phyloP scores from a whole-genome alignment of 2,888 invertebrate species.

The Xanthostigma xanthostigma region DNA sequence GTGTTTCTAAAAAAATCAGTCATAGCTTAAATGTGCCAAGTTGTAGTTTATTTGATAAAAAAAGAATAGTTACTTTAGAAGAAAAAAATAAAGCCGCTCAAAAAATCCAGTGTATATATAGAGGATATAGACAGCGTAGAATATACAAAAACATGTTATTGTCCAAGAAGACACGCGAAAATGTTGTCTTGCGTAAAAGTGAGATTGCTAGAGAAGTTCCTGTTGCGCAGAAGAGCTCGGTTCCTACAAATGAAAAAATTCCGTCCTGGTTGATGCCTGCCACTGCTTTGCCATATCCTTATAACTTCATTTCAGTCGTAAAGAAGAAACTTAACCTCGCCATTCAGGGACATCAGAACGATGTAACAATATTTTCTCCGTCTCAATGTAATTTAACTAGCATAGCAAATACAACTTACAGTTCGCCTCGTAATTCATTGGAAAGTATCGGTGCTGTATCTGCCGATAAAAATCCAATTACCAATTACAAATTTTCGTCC shows the following conservation, averaged over 20 bases:
- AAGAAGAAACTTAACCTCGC: constrained; percentile 34
- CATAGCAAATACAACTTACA: too few species aligned
- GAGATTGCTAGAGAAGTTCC: constrained; percentile 3
- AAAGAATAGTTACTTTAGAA: too few species aligned
- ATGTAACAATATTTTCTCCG: too few species aligned
- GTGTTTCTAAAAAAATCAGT: too few species aligned
- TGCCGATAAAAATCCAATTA: too few species aligned
- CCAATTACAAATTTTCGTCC: too few species aligned
- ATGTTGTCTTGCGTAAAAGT: constrained; percentile 3
- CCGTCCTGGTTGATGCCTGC: constrained; percentile 27
- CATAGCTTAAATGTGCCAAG: too few species aligned
- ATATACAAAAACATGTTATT: constrained; percentile 6
- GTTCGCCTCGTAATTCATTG: too few species aligned
- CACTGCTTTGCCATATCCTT: constrained; percentile 34
- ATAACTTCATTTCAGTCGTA: constrained; percentile 43
- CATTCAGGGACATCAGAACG: constrained; percentile 13
- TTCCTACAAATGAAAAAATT: constrained; percentile 5
- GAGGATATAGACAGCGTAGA: constrained; percentile 16
- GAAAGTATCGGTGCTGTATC: too few species aligned
- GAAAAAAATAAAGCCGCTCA: constrained; percentile 12
- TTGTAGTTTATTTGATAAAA: too few species aligned
- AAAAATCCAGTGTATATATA: constrained; percentile 18
- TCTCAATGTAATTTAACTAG: too few species aligned
- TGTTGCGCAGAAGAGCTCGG: not conserved
- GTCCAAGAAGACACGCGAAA: not conserved